Evolutionary conservation across 2,797 vertebrate genomes (phyloP), one percentile per base, ranked within the genome.

Genomic region (Hydrophis major): DNA sequence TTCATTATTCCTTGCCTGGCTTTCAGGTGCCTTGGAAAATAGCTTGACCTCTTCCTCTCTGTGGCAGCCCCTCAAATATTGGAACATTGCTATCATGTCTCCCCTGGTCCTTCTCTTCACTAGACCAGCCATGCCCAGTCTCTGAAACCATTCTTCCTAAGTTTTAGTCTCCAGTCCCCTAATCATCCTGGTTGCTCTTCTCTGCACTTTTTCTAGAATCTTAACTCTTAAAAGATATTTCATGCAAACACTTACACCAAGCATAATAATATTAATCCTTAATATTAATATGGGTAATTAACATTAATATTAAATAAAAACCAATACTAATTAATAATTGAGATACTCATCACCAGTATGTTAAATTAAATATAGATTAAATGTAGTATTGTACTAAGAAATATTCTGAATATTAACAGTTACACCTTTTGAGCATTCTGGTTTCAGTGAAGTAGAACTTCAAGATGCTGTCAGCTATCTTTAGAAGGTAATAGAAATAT

Each of bases 381-480:
- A 83, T 47, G 10, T 74, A 74, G 32, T 74, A 74, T 74, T 74
- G 32, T 87, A 83, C 0, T 83, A 83, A 78, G 89, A 88, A 88
- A 53, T 20, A 12, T 78, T 16, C 1, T 60, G 66, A 94, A 74
- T 25, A 0, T 57, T 66, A 37, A 32, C 27, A 60, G 5, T 90
- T 93, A 78, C 20, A 83, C 20, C 7, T 92, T 94, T 92, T 94
- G 18, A 91, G 14, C 90, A 28, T 12, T 57, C 47, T 78, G 89
- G 87, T 25, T 89, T 88, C n/a, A 18, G 57, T 92, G 50, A 90
- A n/a, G 16, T 78, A 74, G 93, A 94, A 63, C 56, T 22, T 60
- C 28, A 86, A 90, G 42, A 20, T 86, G 14, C 86, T 95, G 37
- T 91, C 69, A 86, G 60, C 93, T 88, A 94, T 89, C 63, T 66